Evolutionary conservation across 2,888 invertebrate species (phyloP), one percentile per base, ranked within the genome.

Genomic region (Eurytoma adleriae): DNA sequence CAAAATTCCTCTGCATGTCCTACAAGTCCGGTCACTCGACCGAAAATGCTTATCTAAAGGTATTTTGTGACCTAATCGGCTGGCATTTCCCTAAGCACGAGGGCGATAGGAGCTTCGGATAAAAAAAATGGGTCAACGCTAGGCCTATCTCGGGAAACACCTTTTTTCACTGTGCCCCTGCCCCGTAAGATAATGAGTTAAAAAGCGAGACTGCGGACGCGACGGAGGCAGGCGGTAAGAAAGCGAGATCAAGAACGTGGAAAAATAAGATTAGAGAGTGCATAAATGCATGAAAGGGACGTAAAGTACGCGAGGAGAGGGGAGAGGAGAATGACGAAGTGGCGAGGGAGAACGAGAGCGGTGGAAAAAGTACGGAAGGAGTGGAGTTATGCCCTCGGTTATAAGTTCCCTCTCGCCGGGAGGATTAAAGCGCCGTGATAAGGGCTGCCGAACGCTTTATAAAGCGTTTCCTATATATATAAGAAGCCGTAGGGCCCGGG

Each of bases 381-480:
- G 54, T 30, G 52, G 40, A 67, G 69, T 62, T 62, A 61, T 62
- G 61, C 75, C 52, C 20, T 67, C 67, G 59, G 67, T 74, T 74
- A 74, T 67, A 67, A 77, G 69, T 70, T 70, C 54, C 62, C 76
- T 70, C 50, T 76, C 27, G 5, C 64, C 13, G 27, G 66, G 71
- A 71, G 78, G 71, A 78, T 78, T 78, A 78, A 78, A 71, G 78
- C 71, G 20, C 18, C 50, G 57, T 48, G 78, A 78, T 78, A 78
- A 78, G 71, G 59, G 71, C 71, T 57, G 66, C 71, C 78, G 71
- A 71, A 78, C 71, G 50, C 71, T 78, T 78, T 71, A 71, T 66
- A 78, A 77, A 68, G 52, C 50, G 3, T 59, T 68, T 59, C 59
- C 59, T 75, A 27, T 52, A 24, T 66, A 67, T 5, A 30, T 72